Percentiles rank a stretch among this genome's conserved stretches.
These are phyloP conservation scores for Agriopis leucophaearia DNA, from an alignment of 2,888 invertebrate genomes.

Conservation along the genomic window DNA sequence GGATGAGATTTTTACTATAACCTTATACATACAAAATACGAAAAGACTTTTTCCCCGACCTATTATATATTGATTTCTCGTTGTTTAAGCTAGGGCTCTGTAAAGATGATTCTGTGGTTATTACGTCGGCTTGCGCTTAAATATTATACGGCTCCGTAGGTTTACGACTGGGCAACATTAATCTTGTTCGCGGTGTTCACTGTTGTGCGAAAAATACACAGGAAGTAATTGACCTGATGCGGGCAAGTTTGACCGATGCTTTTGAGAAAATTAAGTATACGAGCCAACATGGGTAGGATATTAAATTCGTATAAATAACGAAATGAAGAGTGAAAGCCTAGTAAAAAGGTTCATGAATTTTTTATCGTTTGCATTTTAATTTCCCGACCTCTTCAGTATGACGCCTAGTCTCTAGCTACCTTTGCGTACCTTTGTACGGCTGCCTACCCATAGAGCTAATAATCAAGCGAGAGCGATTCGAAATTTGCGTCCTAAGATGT, in stretches of 20 bases:
- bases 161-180: conserved; percentile 51
- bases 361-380: too few relatives aligned
- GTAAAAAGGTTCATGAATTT: too few relatives aligned
- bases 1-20: too few relatives aligned
- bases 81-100: conserved; percentile 10
- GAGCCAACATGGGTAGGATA: conserved; percentile 14
- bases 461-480: too few relatives aligned
- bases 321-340: too few relatives aligned
- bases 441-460: too few relatives aligned
- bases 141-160: conserved; percentile 52
- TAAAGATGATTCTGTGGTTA: conserved; percentile 30
- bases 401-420: too few relatives aligned
- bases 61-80: not conserved
- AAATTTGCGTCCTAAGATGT: too few relatives aligned
- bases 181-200: conserved; percentile 48
- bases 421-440: too few relatives aligned
- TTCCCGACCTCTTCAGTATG: too few relatives aligned
- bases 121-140: conserved; percentile 49
- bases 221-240: conserved; percentile 48
- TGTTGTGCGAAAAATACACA: conserved; percentile 45
- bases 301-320: not conserved
- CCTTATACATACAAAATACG: too few relatives aligned
- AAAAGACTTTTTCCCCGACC: too few relatives aligned
- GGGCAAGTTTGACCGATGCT: conserved; percentile 40
- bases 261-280: conserved; percentile 39